Evolutionary conservation across 2,888 invertebrate species (phyloP), one percentile per base, ranked within the genome.

Genomic region (Ferdinandea cuprea): DNA sequence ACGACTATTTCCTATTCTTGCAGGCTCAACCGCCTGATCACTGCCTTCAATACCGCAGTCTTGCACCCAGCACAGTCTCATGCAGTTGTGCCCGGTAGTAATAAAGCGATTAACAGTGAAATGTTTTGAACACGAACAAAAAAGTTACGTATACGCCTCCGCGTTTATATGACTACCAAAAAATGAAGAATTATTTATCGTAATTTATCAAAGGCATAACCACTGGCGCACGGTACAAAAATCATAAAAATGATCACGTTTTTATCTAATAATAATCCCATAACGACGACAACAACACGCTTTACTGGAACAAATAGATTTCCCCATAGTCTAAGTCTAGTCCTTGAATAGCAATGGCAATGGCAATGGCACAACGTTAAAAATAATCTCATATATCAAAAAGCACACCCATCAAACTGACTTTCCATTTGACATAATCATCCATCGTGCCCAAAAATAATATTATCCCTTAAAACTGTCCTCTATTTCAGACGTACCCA

Each of bases 401-500:
- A 80, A 61, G 5, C 79, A 68, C 68, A 56, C 74, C 74, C 74
- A 73, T 65, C 54, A 79, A 63, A 61, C 28, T 56, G 42, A 56
- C 48, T 61, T 56, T 59, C 11, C 46, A 52, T 79, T 61, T 79
- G 66, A 56, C 66, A 63, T 44, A 74, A 74, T 68, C 66, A 56
- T 63, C 66, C 74, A 56, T 61, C 56, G 50, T 74, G 61, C 48
- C 46, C 11, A 54, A n/a, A 71, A 37, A 37, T 19, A 17, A 61
- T 42, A 30, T 35, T 37, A 52, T 17, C 40, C 40, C 65, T 35
- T n/a, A 40, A 13, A 40, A 61, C n/a, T 32, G 7, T 52, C 32
- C 30, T 3, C 48, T 9, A 5, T 2, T 13, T 9, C 42, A 48
- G n/a, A 21, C 15, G 25, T 17, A 15, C 30, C 42, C 35, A 11